A percentile compares a stretch with the other conserved stretches of the same genome.
Evolutionary conservation across 2,888 invertebrate genomes (phyloP).

Genomic region (Cotesia congregata): DNA sequence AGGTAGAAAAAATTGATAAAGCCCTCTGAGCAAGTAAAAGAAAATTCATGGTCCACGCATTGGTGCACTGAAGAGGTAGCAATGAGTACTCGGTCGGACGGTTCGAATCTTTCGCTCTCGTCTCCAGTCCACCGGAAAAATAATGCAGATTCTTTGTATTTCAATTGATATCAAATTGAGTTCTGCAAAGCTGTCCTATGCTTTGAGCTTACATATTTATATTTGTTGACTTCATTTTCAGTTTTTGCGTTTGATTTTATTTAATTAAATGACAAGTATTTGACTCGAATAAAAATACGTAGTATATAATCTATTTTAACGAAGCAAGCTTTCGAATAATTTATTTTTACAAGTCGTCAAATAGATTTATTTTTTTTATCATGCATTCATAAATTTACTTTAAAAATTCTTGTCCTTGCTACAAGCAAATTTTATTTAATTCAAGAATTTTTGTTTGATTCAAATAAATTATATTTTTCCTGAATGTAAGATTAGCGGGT

Average conservation of each 20-base stretch:
- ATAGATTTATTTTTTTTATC: too few relatives aligned
- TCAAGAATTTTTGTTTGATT: too few relatives aligned
- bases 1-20: not conserved
- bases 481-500: too few relatives aligned
- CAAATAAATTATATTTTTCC: too few relatives aligned
- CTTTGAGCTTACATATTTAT: not conserved
- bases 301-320: not conserved
- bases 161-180: slow-evolving; percentile 30
- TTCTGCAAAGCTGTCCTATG: slow-evolving; percentile 19
- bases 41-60: slow-evolving; percentile 41
- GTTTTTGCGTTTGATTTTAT: not conserved
- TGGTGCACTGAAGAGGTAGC: slow-evolving; percentile 27
- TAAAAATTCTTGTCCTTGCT: too few relatives aligned
- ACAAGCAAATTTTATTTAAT: too few relatives aligned
- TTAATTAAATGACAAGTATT: slow-evolving; percentile 23
- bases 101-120: not conserved
- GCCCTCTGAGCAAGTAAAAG: slow-evolving; percentile 15
- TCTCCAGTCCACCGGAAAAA: slow-evolving; percentile 15
- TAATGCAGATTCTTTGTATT: slow-evolving; percentile 25
- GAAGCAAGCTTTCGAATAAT: not conserved
- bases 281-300: slow-evolving; percentile 19
- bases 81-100: not conserved
- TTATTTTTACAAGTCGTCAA: too few relatives aligned
- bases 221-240: not conserved
- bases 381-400: too few relatives aligned